Evolutionary conservation across 2,113 vertebrate species (phyloP).

Genomic region (Calcarius ornatus): DNA sequence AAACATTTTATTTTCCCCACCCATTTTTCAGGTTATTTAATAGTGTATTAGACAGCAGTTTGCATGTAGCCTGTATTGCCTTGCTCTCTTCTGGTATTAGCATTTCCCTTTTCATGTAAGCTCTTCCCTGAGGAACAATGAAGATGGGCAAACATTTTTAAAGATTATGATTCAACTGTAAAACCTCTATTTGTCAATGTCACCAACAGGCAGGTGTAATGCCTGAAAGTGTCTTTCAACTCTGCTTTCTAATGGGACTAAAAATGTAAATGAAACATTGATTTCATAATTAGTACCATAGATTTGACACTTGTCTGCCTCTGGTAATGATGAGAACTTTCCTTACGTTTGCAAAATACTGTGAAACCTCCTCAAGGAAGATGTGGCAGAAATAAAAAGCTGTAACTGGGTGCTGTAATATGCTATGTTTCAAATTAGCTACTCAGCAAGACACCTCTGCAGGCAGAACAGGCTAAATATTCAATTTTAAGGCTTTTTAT

Average conservation of each 20-base stretch:
- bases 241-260: not conserved
- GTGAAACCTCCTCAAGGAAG: not conserved
- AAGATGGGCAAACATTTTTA: slow-evolving; percentile 48
- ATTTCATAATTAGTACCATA: slow-evolving; percentile 43
- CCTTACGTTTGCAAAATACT: not conserved
- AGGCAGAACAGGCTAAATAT: not conserved
- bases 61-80: not conserved
- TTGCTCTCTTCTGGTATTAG: not conserved
- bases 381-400: not conserved
- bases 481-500: not conserved
- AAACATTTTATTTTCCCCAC: not conserved
- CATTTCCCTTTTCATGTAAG: not conserved
- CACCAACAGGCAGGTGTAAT: slow-evolving; percentile 32
- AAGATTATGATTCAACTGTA: slow-evolving; percentile 36
- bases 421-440: not conserved
- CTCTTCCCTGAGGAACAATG: slow-evolving; percentile 31
- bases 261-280: slow-evolving; percentile 42
- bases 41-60: not conserved
- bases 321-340: not conserved
- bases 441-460: not conserved
- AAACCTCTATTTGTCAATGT: slow-evolving; percentile 43
- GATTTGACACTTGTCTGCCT: slow-evolving; percentile 44
- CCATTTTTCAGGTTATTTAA: not conserved
- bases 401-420: not conserved
- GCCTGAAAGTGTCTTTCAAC: slow-evolving; percentile 33